Conservation (phyloP, 2,888 invertebrate genomes). For the Lagria hirta region DNA sequence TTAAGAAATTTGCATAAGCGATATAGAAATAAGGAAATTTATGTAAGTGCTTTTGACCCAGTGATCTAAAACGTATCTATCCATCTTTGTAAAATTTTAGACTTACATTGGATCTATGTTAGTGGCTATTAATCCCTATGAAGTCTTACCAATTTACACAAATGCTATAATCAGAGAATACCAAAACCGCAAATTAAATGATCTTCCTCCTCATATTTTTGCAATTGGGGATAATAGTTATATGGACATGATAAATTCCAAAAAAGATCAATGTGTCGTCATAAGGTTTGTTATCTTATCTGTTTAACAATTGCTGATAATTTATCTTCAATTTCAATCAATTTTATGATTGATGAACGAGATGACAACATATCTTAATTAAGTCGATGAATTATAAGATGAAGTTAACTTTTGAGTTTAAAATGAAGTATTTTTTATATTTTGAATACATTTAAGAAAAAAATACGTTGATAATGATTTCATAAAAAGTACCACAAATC, state of each 20-base stretch:
- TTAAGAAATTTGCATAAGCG: constrained; percentile 86
- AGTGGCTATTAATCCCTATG: constrained; percentile 94
- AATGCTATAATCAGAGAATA: constrained; percentile 84
- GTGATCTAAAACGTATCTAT: constrained; percentile 7
- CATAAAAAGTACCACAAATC: too few species aligned
- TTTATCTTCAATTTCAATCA: too few species aligned
- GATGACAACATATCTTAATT: too few species aligned
- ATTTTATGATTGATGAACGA: too few species aligned
- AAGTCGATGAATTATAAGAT: too few species aligned
- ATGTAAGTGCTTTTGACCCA: constrained; percentile 69
- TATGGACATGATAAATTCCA: constrained; percentile 72
- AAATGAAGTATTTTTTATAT: too few species aligned
- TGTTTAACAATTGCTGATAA: too few species aligned
- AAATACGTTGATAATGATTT: too few species aligned
- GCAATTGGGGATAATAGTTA: constrained; percentile 93
- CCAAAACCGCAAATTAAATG: constrained; percentile 78
- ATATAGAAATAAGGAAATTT: constrained; percentile 85
- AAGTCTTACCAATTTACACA: constrained; percentile 92
- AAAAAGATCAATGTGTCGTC: constrained; percentile 88
- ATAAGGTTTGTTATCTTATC: constrained; percentile 67
- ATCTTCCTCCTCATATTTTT: constrained; percentile 92
- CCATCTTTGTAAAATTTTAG: too few species aligned
- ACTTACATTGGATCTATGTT: constrained; percentile 95
- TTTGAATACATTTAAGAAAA: too few species aligned
- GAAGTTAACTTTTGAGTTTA: too few species aligned